Evolutionary conservation across 2,888 invertebrate genomes (phyloP).

Genomic region (Apoda limacodes): DNA sequence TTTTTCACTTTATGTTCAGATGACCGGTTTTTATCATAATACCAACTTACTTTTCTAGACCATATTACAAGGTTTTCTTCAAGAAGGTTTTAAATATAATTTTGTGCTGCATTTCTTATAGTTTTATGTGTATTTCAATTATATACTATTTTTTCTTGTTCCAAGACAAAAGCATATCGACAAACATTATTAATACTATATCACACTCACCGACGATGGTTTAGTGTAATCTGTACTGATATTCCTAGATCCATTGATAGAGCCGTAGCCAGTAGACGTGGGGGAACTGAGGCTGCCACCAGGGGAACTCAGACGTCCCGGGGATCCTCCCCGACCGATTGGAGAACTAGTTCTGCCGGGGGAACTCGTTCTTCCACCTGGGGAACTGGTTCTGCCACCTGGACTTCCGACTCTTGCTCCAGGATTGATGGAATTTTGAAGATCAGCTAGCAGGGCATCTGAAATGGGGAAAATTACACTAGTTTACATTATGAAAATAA

Average conservation of each 20-base stretch:
- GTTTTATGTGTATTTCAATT: too few species aligned
- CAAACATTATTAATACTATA: constrained; percentile 5
- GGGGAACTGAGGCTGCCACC: constrained; percentile 62
- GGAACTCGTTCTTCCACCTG: constrained; percentile 65
- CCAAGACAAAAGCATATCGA: constrained; percentile 8
- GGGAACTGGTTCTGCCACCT: constrained; percentile 43
- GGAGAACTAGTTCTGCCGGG: constrained; percentile 49
- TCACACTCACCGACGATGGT: constrained; percentile 72
- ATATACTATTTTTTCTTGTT: too few species aligned
- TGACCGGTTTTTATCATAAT: too few species aligned
- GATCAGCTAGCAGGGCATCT: constrained; percentile 96
- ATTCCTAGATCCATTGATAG: constrained; percentile 77
- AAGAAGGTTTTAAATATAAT: too few species aligned
- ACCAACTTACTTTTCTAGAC: too few species aligned
- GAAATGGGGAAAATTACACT: constrained; percentile 42
- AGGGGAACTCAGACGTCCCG: constrained; percentile 65
- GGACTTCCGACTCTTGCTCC: constrained; percentile 69
- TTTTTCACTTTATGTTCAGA: too few species aligned
- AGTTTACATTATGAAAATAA: too few species aligned
- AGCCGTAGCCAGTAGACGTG: constrained; percentile 80
- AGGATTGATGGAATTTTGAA: constrained; percentile 89
- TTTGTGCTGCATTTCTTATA: too few species aligned
- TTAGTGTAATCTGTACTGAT: constrained; percentile 60
- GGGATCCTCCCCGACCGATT: constrained; percentile 47
- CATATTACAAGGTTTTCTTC: too few species aligned